phyloP scores from a whole-genome alignment of 2,888 invertebrate species.

The Cephus runcator region DNA sequence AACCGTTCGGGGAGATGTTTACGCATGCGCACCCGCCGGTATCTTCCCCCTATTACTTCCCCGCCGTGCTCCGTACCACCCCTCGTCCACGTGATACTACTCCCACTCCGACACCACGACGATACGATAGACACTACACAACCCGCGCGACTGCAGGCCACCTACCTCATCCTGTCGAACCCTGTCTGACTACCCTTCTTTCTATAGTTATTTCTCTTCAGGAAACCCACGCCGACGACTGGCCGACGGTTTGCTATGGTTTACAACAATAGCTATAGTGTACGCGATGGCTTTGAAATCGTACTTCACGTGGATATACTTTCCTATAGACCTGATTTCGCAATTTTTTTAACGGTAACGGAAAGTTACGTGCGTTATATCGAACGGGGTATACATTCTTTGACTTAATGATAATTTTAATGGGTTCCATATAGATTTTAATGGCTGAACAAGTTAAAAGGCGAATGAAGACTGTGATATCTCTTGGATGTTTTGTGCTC shows the following conservation, averaged over 20 bases:
- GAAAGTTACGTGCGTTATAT: too few species aligned
- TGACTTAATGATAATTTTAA: too few species aligned
- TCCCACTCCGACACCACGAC: conserved; percentile 13
- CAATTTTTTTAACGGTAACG: too few species aligned
- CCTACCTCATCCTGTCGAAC: neutral
- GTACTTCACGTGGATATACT: neutral
- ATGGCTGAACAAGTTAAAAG: too few species aligned
- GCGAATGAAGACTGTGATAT: too few species aligned
- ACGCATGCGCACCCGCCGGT: conserved; percentile 28
- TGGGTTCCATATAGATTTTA: too few species aligned
- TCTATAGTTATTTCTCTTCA: neutral
- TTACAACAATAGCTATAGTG: neutral
- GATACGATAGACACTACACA: conserved; percentile 5
- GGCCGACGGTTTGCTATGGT: neutral
- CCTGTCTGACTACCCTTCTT: neutral
- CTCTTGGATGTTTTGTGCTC: too few species aligned
- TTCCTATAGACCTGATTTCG: neutral
- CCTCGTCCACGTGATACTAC: conserved; percentile 14
- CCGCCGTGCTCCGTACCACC: neutral
- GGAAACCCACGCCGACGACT: neutral
- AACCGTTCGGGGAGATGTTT: conserved; percentile 27
- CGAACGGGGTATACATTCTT: too few species aligned
- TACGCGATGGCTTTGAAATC: neutral
- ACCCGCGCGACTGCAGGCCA: neutral
- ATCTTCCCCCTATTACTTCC: conserved; percentile 5